These are phyloP conservation scores for Triplophysa dalaica DNA, from an alignment of 2,113 vertebrate genomes.

Conservation along the genomic window DNA sequence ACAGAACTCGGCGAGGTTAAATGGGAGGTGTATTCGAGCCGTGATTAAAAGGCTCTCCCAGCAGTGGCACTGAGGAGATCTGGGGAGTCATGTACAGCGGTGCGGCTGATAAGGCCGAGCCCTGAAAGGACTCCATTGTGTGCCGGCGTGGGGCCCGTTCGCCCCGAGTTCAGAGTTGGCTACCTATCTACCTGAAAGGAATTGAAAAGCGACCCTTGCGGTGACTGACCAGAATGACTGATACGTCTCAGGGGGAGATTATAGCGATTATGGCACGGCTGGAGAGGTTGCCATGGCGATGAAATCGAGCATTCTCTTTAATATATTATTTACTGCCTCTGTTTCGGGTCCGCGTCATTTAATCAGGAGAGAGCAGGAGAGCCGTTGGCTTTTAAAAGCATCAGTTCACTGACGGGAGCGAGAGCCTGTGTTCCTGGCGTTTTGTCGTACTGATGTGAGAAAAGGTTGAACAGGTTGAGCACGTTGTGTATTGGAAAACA, in stretches of 20 bases:
- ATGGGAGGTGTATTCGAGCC: slow-evolving; percentile 52
- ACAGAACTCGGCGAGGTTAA: slow-evolving; percentile 47
- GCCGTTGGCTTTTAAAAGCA: slow-evolving; percentile 57
- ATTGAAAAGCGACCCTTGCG: slow-evolving; percentile 72
- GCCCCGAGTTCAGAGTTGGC: slow-evolving; percentile 61
- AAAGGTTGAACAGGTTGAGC: background rate
- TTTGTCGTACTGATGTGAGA: background rate
- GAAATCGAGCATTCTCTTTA: slow-evolving; percentile 79
- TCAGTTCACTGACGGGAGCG: slow-evolving; percentile 51
- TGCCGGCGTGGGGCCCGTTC: slow-evolving; percentile 58
- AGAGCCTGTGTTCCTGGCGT: background rate
- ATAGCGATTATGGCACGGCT: slow-evolving; percentile 79
- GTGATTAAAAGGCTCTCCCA: slow-evolving; percentile 54
- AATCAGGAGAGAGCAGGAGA: slow-evolving; percentile 76
- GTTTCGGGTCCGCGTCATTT: slow-evolving; percentile 77
- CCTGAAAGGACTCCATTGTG: slow-evolving; percentile 56
- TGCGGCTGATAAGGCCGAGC: slow-evolving; percentile 46
- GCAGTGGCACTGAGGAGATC: slow-evolving; percentile 55
- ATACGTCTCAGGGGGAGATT: slow-evolving; percentile 75
- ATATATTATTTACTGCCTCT: slow-evolving; percentile 84
- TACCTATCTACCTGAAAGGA: slow-evolving; percentile 73
- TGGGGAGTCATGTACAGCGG: slow-evolving; percentile 58
- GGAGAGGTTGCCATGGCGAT: slow-evolving; percentile 86
- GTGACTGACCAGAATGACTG: slow-evolving; percentile 81
- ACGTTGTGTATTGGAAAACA: slow-evolving; percentile 25